Conservation (phyloP, 2,888 invertebrate genomes). For the Leucozona laternaria region DNA sequence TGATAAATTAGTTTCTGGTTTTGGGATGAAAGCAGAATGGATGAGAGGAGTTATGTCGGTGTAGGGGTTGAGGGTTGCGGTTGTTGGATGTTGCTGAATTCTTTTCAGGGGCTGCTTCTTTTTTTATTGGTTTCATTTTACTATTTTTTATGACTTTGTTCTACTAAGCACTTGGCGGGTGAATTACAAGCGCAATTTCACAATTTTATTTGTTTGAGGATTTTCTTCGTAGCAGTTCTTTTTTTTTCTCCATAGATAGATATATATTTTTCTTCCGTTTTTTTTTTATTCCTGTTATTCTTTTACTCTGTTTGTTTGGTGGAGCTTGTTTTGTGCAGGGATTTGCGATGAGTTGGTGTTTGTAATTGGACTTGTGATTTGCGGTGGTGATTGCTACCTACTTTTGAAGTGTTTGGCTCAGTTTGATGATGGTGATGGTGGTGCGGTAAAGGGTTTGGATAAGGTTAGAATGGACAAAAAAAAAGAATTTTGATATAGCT, state of each 20-base stretch:
- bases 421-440: slow-evolving; percentile 6
- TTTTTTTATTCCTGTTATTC: slow-evolving; percentile 29
- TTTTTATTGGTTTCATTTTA: slow-evolving; percentile 77
- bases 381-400: slow-evolving; percentile 55
- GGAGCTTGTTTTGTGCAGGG: slow-evolving; percentile 56
- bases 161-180: slow-evolving; percentile 75
- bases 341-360: slow-evolving; percentile 71
- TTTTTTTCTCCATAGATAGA: background rate
- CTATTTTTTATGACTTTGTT: slow-evolving; percentile 80
- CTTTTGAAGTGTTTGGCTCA: slow-evolving; percentile 36
- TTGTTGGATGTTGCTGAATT: slow-evolving; percentile 74
- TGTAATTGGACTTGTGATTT: slow-evolving; percentile 73
- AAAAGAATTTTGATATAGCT: background rate
- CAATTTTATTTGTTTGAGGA: slow-evolving; percentile 74
- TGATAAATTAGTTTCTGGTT: slow-evolving; percentile 76
- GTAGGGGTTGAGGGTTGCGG: slow-evolving; percentile 44
- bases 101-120: slow-evolving; percentile 75
- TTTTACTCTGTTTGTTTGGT: slow-evolving; percentile 46
- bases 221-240: slow-evolving; percentile 39
- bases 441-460: background rate
- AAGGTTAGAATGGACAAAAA: background rate
- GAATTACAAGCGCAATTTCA: slow-evolving; percentile 76
- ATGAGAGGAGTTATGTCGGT: slow-evolving; percentile 9
- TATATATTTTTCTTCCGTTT: slow-evolving; percentile 24
- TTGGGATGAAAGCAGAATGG: slow-evolving; percentile 59